A percentile compares a stretch with the other conserved stretches of the same genome.
Evolutionary conservation across 2,888 invertebrate genomes (phyloP).

Genomic region (Seira musarum): DNA sequence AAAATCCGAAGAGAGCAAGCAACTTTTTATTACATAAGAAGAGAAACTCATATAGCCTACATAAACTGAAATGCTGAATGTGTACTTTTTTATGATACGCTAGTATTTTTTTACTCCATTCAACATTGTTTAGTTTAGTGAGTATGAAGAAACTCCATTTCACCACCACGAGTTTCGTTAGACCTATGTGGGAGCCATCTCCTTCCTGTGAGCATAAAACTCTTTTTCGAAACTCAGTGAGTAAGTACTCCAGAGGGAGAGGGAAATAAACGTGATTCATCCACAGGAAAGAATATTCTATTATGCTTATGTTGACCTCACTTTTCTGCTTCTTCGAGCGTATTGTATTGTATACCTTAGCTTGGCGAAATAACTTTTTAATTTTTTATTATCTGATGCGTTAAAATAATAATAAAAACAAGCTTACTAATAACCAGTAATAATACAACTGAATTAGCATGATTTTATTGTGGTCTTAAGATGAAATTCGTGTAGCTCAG

Average conservation of each 20-base stretch:
- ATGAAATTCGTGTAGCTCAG: neutral
- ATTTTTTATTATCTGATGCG: neutral
- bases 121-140: neutral
- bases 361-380: no score
- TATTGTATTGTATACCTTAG: no score
- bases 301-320: neutral
- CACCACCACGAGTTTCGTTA: conserved; percentile 31
- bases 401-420: neutral
- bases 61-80: neutral
- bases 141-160: no score
- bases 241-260: conserved; percentile 6
- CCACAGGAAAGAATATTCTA: neutral
- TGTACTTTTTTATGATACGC: neutral
- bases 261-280: conserved; percentile 1
- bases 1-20: conserved; percentile 21
- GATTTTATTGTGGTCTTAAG: neutral
- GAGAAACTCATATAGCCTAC: neutral
- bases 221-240: neutral
- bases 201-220: conserved; percentile 42
- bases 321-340: conserved; percentile 8
- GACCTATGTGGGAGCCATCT: conserved; percentile 57
- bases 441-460: neutral
- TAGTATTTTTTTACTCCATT: neutral
- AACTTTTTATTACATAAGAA: conserved; percentile 29
- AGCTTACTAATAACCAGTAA: neutral